Base-by-base conservation (phyloP, 2,797 vertebrate genomes). In the Acomys russatus region DNA sequence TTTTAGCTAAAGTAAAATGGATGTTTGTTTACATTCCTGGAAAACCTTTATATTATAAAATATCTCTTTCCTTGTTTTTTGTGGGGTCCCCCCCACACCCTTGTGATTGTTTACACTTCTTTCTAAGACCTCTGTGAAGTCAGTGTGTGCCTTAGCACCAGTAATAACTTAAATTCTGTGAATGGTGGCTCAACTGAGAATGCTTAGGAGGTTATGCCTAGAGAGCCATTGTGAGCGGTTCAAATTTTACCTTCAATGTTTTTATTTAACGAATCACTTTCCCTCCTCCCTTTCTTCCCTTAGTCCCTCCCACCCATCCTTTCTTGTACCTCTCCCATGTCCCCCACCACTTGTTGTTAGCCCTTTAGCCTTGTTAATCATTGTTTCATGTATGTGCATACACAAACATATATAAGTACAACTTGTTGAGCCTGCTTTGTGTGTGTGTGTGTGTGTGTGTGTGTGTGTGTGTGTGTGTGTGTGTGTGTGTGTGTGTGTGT, bases 21-120 rank as follows among this genome's bases (percentile, higher is more conserved):
- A 25, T 88, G 4, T 61, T 77, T 94, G 56, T 86, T 92, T 85
- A 79, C 25, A 85, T 77, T 68, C n/a, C 82, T 85, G 25, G 28
- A 82, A 54, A 74, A 68, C 73, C 51, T 88, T 85, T 25, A 66
- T 70, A 59, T 79, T 66, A 33, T 79, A 54, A 89, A 94, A 44
- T 11, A 33, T 64, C 80, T 23, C 33, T 6, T 44, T 64, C 10
- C 63, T 28, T 68, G 44, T 61, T 20, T 64, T 84, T 33, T 28
- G 44, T 44, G 44, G 44, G 44, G 44, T 44, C 44, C 44, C 44
- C 44, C 44, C 44, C 44, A 3, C 44, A 44, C 44, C 44, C 44
- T 44, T 44, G 44, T 44, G 44, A 5, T 85, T 68, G 17, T 51
- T 68, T 22, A 51, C 11, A n/a, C 49, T 61, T 51, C 44, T 1